Base-by-base conservation (phyloP, 2,888 invertebrate species). In the Drosophila peninsularis region DNA sequence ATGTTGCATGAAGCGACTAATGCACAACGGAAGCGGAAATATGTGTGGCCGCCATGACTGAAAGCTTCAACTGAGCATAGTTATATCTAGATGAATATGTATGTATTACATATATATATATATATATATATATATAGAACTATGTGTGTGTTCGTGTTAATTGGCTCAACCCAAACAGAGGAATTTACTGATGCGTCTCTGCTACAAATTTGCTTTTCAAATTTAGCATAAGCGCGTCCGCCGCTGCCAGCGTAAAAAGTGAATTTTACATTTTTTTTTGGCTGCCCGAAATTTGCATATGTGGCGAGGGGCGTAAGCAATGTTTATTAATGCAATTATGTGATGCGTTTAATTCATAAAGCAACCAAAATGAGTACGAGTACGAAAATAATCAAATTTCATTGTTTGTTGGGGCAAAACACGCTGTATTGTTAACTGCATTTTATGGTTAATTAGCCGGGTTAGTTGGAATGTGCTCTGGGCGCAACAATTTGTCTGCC, bases 1-100 rank as follows among this genome's bases (percentile, higher is more conserved):
- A 64, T 70, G 61, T 70, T 82, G 73, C 80, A 72, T 66, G 64
- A 50, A 71, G 78, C 80, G 75, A 71, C 75, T 88, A 85, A 89
- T 89, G 82, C 68, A 78, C 66, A 89, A 75, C 85, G 89, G 85
- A 85, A 89, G 49, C 85, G 89, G 89, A 85, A 89, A 88, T 89
- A 72, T 88, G 78, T 87, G 78, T 73, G 85, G 74, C 62, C 62
- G 75, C 64, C 75, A 71, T 77, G 52, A 41, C 68, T 47, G 54
- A 49, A 49, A 42, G 60, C 47, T 19, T 37, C 32, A 57, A 44
- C 52, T 24, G 27, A 27, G 27, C 45, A 19, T 56, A 13, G 32
- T 5, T 24, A n/a, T 44, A 34, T 34, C 49, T 13, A 27, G 39
- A 41, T 41, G 41, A 13, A 19, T 37, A 14, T n/a, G 13, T 11